Evolutionary conservation across 2,888 invertebrate genomes (phyloP).

Genomic region (Zaprionus obscuricornis): DNA sequence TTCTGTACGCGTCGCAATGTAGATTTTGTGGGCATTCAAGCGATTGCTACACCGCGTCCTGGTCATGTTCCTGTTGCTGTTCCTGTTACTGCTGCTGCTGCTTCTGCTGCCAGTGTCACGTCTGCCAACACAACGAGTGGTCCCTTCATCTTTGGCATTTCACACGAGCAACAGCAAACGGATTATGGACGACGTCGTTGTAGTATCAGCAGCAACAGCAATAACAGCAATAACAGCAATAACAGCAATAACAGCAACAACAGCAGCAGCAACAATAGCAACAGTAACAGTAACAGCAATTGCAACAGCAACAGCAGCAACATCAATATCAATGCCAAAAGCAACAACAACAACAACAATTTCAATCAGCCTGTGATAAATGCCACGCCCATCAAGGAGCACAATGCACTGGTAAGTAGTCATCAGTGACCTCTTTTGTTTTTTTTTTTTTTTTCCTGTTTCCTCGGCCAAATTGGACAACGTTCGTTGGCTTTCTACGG

Average conservation of each 20-base stretch:
- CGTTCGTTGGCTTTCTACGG: conserved; percentile 21
- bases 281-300: too few relatives aligned
- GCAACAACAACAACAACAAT: conserved; percentile 27
- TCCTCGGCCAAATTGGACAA: conserved; percentile 7
- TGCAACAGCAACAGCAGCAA: not conserved
- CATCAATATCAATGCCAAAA: not conserved
- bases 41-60: conserved; percentile 7
- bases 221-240: conserved; percentile 4
- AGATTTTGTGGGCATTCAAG: conserved; percentile 51
- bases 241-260: not conserved
- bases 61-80: conserved; percentile 1
- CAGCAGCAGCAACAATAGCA: not conserved
- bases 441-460: not conserved
- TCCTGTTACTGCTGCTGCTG: not conserved
- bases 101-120: not conserved
- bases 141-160: conserved; percentile 87
- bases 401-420: conserved; percentile 66
- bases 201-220: conserved; percentile 19
- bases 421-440: not conserved
- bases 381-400: conserved; percentile 54
- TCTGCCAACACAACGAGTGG: conserved; percentile 82
- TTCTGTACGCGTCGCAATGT: conserved; percentile 78
- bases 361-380: conserved; percentile 71
- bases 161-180: conserved; percentile 79
- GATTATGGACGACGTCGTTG: conserved; percentile 38